Conservation (phyloP, 1,140 invertebrate species). For the Brachionus calyciflorus region DNA sequence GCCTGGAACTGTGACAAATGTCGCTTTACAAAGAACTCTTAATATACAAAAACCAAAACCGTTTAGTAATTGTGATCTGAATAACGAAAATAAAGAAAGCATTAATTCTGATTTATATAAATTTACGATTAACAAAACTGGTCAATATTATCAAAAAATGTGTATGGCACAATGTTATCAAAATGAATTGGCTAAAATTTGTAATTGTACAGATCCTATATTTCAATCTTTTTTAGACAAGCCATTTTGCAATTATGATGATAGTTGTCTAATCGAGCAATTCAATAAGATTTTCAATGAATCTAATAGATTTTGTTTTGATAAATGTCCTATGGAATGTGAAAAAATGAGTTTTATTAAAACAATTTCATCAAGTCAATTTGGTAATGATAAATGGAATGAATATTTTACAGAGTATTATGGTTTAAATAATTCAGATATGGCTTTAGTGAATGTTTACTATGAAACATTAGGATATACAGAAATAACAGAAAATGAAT, state of each 20-base stretch:
- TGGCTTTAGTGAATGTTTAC: conserved; percentile 18
- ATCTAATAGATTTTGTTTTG: neutral
- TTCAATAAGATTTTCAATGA: neutral
- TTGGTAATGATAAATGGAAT: neutral
- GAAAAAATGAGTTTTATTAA: conserved; percentile 3
- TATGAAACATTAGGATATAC: neutral
- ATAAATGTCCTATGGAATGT: neutral
- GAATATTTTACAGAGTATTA: neutral
- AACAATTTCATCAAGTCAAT: conserved; percentile 9
- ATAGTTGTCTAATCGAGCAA: neutral
- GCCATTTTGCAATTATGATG: neutral
- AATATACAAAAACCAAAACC: conserved; percentile 1
- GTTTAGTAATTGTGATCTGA: neutral
- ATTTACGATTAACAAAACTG: neutral
- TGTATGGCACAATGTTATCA: conserved; percentile 14
- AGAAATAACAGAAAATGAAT: neutral
- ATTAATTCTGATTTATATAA: neutral
- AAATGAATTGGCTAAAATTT: neutral
- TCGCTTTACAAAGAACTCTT: neutral
- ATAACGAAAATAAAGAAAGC: neutral
- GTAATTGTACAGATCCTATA: neutral
- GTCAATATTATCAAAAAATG: neutral
- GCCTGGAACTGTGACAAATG: neutral
- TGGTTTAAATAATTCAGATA: neutral
- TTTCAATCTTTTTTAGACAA: neutral